These are phyloP conservation scores for Notodonta ziczac DNA, from an alignment of 2,888 invertebrate species.

Conservation along the genomic window DNA sequence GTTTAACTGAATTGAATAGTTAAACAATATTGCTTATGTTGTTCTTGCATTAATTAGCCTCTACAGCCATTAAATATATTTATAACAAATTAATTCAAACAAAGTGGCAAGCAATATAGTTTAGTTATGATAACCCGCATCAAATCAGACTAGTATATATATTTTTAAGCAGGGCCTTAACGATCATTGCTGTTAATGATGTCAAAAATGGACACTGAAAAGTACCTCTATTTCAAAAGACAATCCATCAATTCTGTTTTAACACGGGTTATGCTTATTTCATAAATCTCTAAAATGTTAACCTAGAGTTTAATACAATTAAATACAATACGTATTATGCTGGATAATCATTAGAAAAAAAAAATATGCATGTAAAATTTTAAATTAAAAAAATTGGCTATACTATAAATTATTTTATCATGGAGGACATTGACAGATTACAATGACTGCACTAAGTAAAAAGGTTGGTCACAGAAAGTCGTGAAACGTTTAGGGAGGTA, in stretches of 20 bases:
- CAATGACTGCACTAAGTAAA: constrained; percentile 37
- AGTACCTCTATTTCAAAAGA: too few species aligned
- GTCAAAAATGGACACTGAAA: constrained; percentile 5
- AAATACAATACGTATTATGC: too few species aligned
- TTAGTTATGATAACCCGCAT: constrained; percentile 23
- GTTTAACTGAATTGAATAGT: too few species aligned
- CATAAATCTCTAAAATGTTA: constrained; percentile 39
- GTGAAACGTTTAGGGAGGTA: constrained; percentile 14
- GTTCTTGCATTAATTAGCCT: constrained; percentile 24
- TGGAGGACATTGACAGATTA: constrained; percentile 40
- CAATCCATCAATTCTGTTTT: too few species aligned
- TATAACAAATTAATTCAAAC: not conserved
- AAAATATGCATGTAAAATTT: constrained; percentile 38
- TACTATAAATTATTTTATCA: constrained; percentile 21
- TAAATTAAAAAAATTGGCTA: constrained; percentile 39
- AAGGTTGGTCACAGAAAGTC: constrained; percentile 19
- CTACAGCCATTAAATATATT: constrained; percentile 18
- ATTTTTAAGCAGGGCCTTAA: not conserved
- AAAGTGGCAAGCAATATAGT: constrained; percentile 34
- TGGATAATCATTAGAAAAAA: constrained; percentile 30
- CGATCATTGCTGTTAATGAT: too few species aligned
- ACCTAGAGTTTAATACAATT: constrained; percentile 33
- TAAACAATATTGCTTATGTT: not conserved
- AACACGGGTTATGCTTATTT: constrained; percentile 22
- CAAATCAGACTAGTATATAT: too few species aligned